Base-by-base conservation (phyloP, 2,113 vertebrate species). In the Promerops cafer region DNA sequence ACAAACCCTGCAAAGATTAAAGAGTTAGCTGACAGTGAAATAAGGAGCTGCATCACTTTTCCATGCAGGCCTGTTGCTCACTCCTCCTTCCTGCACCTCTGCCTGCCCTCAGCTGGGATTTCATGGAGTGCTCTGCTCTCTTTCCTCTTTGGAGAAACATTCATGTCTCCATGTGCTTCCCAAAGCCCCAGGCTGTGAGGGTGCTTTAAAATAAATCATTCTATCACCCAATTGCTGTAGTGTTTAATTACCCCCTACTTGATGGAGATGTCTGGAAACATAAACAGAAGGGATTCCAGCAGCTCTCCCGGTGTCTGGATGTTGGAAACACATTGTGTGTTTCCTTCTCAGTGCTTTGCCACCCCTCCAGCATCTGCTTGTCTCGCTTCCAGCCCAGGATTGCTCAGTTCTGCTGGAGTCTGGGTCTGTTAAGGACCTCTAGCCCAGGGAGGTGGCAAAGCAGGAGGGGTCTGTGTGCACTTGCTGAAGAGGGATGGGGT, bases 121-220 rank as follows among this genome's bases (percentile, higher is more conserved):
- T 40, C 49, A 13, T 0, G 5, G 3, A n/a, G 39, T 31, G 31
- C 13, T 93, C 74, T 54, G 87, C 39, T 87, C 50, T 60, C 42
- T 39, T 31, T 66, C 49, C 59, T 89, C 60, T 49, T 60, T 60
- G 35, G 40, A 89, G 16, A 19, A 64, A n/a, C 10, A 28, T 78
- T 92, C 3, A 1, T 40, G 40, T 83, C 80, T 94, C 89, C 44
- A 10, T 92, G 60, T 75, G 56, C 77, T 84, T 94, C 87, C 77
- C 45, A 84, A 95, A 92, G 94, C 93, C 87, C 82, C 61, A n/a
- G 93, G 89, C 91, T 78, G 27, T 5, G 47, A 84, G 54, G 91
- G 80, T 94, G 83, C 80, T 78, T 92, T 78, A 26, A 77, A 94
- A 91, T 90, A 95, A 96, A 96, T 96, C 83, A 94, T 91, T 45